Evolutionary conservation across 2,797 vertebrate genomes (phyloP).

Genomic region (Ceyx erithaca): DNA sequence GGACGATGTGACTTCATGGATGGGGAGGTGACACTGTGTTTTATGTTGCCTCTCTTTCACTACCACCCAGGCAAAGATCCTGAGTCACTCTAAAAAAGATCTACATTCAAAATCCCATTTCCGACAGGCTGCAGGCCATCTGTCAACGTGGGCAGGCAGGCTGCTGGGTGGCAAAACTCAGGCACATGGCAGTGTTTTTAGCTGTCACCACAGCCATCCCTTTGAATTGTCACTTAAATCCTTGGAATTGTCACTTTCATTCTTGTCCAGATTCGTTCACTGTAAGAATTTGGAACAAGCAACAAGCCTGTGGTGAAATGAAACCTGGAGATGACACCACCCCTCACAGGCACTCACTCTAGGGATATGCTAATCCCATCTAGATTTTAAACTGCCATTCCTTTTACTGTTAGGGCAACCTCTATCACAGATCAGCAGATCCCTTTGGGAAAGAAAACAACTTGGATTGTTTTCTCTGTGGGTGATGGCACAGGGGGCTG

Average conservation of each 20-base stretch:
- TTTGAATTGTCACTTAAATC: not conserved
- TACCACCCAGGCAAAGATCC: constrained; percentile 7
- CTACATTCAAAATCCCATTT: not conserved
- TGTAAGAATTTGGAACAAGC: not conserved
- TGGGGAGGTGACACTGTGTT: not conserved
- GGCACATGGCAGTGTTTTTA: not conserved
- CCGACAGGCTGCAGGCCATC: not conserved
- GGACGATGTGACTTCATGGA: not conserved
- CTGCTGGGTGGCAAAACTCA: not conserved
- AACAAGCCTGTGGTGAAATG: not conserved
- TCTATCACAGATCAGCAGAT: not conserved
- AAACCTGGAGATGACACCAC: not conserved
- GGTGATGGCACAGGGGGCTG: not conserved
- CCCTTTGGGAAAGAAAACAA: not conserved
- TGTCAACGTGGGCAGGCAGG: constrained; percentile 2
- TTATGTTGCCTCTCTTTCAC: not conserved
- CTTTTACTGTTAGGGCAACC: not conserved
- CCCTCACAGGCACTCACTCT: not conserved
- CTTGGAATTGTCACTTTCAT: not conserved
- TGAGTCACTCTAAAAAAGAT: not conserved
- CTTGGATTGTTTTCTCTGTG: not conserved
- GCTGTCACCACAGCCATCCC: not conserved
- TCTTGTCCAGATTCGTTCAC: not conserved
- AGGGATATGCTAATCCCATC: not conserved
- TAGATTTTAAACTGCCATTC: not conserved